These are phyloP conservation scores for Acromyrmex echinatior DNA, from an alignment of 1,140 invertebrate species.

Conservation along the genomic window DNA sequence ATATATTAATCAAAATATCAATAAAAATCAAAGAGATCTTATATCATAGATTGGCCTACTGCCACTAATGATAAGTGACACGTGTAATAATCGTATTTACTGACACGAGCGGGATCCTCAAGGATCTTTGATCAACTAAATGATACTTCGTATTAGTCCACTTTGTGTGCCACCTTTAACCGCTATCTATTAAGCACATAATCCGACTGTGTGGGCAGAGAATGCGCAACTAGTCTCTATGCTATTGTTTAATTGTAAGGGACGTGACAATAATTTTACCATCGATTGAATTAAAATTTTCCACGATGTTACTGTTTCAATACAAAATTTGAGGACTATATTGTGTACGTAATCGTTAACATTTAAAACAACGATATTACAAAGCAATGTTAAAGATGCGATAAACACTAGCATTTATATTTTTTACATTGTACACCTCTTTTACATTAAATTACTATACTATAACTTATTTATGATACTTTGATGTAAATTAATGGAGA, in stretches of 20 bases:
- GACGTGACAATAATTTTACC: neutral
- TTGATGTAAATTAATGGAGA: slow-evolving; percentile 35
- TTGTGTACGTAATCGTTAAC: neutral
- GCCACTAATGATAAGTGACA: slow-evolving; percentile 30
- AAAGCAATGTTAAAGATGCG: neutral
- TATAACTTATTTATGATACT: neutral
- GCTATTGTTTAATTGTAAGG: slow-evolving; percentile 39
- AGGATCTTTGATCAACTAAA: slow-evolving; percentile 73
- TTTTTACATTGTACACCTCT: neutral
- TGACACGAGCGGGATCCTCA: slow-evolving; percentile 57
- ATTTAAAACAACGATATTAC: neutral
- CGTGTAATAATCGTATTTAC: slow-evolving; percentile 67
- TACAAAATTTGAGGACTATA: neutral
- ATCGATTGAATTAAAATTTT: neutral
- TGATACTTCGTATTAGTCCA: slow-evolving; percentile 70
- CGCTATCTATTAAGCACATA: slow-evolving; percentile 68
- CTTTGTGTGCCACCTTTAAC: slow-evolving; percentile 70
- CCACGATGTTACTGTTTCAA: neutral
- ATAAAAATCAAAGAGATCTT: neutral
- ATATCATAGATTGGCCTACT: neutral
- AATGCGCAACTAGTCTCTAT: slow-evolving; percentile 37
- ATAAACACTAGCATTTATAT: neutral
- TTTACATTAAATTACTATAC: slow-evolving; percentile 6
- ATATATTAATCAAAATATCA: too few relatives aligned
- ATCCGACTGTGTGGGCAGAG: slow-evolving; percentile 61